Evolutionary conservation across 2,888 invertebrate genomes (phyloP), one percentile per base, ranked within the genome.

Genomic region (Aromia moschata): DNA sequence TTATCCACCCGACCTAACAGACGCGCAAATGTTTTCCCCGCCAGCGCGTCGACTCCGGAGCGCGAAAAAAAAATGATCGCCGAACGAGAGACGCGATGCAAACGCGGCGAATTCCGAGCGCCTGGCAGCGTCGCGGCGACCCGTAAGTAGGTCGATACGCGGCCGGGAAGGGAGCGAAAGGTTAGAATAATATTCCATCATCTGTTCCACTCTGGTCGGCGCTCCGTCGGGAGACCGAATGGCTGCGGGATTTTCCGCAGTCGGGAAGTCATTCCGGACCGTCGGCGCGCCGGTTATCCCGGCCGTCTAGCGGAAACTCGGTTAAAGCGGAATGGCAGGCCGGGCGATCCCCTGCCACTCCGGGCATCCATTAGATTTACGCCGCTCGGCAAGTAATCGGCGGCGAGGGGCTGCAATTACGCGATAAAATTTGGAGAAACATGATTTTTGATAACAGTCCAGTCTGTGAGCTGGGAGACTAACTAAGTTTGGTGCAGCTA

Each of bases 151-250:
- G 55, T 55, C 59, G 58, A 58, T 52, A 58, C 33, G 37, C 37
- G 47, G 31, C 55, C 55, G 11, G 37, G 46, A 56, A 55, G 58
- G 58, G 57, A 73, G 74, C 71, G 60, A 73, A 74, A 73, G 68
- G 68, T 71, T 74, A 70, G 68, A 71, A 71, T 68, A 65, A 70
- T 75, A 73, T 74, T 73, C 69, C 71, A 71, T 74, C 75, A 73
- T 69, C 71, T 67, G 68, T 71, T 71, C 69, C 67, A 60, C 60
- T 68, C 70, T 67, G 62, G 60, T 60, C n/a, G 15, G 33, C 17
- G 18, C 40, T 31, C 56, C 11, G 36, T 43, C 52, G 38, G 38
- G 56, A 52, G 45, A 54, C 20, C 25, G 51, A 55, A 63, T 57
- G 52, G 59, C 55, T 46, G 51, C 57, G 52, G 60, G 63, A 59